Evolutionary conservation across 1,140 invertebrate genomes (phyloP).

Genomic region (Oscheius sp.): DNA sequence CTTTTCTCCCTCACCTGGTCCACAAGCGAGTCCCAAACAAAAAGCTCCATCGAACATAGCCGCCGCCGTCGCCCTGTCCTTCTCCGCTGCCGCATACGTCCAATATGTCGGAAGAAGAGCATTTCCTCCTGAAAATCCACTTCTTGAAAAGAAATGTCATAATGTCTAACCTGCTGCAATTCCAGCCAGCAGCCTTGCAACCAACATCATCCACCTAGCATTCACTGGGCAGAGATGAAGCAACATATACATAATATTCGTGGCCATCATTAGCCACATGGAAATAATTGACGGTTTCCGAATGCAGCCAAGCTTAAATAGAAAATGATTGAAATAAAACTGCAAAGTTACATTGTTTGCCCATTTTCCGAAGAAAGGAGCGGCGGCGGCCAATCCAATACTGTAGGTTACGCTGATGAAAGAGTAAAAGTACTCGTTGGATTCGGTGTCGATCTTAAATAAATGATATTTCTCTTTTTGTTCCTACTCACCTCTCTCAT

Average conservation of each 20-base stretch:
- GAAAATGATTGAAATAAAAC: neutral
- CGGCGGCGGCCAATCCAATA: slow-evolving; percentile 7
- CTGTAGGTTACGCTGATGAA: slow-evolving; percentile 5
- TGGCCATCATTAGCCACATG: neutral
- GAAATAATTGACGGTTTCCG: neutral
- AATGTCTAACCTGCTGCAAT: neutral
- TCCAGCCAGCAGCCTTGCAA: neutral
- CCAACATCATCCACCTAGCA: neutral
- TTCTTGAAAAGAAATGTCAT: neutral
- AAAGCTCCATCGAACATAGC: slow-evolving; percentile 9
- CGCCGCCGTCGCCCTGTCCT: slow-evolving; percentile 2
- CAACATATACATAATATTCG: neutral
- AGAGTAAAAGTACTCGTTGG: neutral
- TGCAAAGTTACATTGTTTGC: neutral
- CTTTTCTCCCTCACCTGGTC: too few species aligned
- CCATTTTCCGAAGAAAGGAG: slow-evolving; percentile 2
- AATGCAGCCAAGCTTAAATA: slow-evolving; percentile 1
- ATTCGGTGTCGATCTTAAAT: neutral
- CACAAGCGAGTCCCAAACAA: neutral
- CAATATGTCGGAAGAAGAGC: slow-evolving; percentile 18
- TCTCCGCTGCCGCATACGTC: slow-evolving; percentile 2
- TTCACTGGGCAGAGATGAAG: neutral
- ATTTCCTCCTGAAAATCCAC: neutral
- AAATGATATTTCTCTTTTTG: neutral
- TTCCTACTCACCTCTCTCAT: neutral